Conservation (phyloP, 2,797 vertebrate species). For the Lepus oiostolus region DNA sequence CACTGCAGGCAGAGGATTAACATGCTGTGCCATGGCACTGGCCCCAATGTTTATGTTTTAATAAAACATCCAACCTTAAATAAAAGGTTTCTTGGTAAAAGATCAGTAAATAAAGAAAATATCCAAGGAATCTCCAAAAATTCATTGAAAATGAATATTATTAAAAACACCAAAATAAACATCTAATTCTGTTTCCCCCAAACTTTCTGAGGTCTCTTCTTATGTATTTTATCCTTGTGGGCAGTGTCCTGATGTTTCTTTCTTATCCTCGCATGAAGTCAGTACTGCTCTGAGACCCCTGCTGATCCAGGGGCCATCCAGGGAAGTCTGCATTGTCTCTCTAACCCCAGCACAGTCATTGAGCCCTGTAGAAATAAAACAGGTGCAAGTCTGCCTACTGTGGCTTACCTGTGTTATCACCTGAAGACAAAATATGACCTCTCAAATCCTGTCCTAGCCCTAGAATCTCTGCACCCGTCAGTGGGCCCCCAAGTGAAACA, state of each 20-base stretch:
- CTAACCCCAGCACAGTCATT: background rate
- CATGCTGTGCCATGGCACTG: too few relatives aligned
- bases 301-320: background rate
- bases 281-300: background rate
- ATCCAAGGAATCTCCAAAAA: too few relatives aligned
- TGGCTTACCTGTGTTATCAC: background rate
- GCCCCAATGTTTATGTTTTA: background rate
- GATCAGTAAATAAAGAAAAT: too few relatives aligned
- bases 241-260: background rate
- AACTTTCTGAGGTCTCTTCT: too few relatives aligned
- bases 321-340: background rate
- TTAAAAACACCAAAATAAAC: too few relatives aligned
- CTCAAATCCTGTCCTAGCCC: background rate
- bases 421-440: background rate
- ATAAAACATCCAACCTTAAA: background rate
- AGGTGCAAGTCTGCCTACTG: background rate
- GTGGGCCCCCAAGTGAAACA: background rate
- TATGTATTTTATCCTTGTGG: background rate
- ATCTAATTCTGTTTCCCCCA: too few relatives aligned
- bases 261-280: background rate
- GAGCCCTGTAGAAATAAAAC: conserved; percentile 3
- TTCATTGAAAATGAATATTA: too few relatives aligned
- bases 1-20: too few relatives aligned
- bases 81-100: too few relatives aligned
- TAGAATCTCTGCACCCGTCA: background rate